phyloP scores from a whole-genome alignment of 2,113 vertebrate species.

The Hassar affinis region DNA sequence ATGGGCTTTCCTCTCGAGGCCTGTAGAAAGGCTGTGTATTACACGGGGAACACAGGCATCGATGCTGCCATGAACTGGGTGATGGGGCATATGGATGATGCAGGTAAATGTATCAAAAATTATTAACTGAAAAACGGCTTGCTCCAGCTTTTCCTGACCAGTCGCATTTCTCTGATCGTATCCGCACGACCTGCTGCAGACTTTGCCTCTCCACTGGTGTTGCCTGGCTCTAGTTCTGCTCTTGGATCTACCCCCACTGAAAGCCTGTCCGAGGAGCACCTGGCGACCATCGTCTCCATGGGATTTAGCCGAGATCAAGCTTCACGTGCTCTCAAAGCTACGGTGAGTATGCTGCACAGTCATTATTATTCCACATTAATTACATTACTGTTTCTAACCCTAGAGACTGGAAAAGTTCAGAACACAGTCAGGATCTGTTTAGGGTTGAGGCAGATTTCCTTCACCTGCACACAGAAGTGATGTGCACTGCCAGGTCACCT shows the following conservation, averaged over 20 bases:
- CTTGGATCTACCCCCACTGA: conserved; percentile 77
- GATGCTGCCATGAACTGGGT: conserved; percentile 98
- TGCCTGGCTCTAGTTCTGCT: conserved; percentile 86
- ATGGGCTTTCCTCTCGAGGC: conserved; percentile 98
- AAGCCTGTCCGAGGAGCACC: conserved; percentile 90
- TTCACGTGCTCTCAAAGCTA: conserved; percentile 90
- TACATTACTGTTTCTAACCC: neutral
- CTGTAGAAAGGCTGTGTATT: conserved; percentile 96
- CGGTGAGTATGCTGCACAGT: conserved; percentile 69
- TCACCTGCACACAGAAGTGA: neutral
- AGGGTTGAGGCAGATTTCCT: neutral
- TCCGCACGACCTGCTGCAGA: conserved; percentile 72
- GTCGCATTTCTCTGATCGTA: conserved; percentile 21
- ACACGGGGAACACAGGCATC: conserved; percentile 93
- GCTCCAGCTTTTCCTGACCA: neutral
- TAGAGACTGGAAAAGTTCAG: neutral
- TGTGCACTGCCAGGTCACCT: neutral
- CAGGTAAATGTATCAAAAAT: conserved; percentile 74
- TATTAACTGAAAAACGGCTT: too few species aligned
- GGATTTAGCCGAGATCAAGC: conserved; percentile 97
- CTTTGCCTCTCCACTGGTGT: conserved; percentile 88
- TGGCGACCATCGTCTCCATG: conserved; percentile 97
- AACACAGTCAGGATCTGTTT: neutral
- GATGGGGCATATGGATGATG: conserved; percentile 97
- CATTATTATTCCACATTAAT: neutral